phyloP scores from a whole-genome alignment of 1,140 invertebrate species.

The Mylabris phalerata region DNA sequence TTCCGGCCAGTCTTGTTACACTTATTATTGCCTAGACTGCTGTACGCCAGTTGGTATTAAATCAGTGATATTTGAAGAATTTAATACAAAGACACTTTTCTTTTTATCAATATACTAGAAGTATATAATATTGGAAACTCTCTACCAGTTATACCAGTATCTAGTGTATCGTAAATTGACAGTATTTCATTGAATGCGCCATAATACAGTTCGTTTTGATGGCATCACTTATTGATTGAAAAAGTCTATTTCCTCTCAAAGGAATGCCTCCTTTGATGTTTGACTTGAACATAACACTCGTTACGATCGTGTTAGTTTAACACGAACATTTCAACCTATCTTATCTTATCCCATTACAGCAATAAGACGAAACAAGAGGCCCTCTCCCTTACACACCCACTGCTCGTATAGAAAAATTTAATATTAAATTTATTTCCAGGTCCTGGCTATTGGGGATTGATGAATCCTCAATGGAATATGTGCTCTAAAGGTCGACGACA shows the following conservation, averaged over 20 bases:
- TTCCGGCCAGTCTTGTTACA: too few relatives aligned
- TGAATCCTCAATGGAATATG: constrained; percentile 94
- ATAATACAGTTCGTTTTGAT: constrained; percentile 15
- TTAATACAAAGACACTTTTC: too few relatives aligned
- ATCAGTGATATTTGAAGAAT: too few relatives aligned
- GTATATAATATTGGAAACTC: too few relatives aligned
- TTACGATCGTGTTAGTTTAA: constrained; percentile 14
- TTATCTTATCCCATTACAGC: neutral
- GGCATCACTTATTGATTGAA: constrained; percentile 16
- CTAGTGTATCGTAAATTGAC: too few relatives aligned
- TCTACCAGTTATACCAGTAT: too few relatives aligned
- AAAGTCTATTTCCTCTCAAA: constrained; percentile 17
- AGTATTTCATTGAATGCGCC: too few relatives aligned
- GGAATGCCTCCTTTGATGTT: constrained; percentile 13
- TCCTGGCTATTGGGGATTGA: constrained; percentile 92
- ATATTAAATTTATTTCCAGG: constrained; percentile 55
- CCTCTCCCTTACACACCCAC: neutral
- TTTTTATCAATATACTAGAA: too few relatives aligned
- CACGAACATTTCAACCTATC: neutral
- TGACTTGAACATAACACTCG: constrained; percentile 10
- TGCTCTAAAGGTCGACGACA: constrained; percentile 89
- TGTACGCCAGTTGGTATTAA: too few relatives aligned
- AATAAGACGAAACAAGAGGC: neutral
- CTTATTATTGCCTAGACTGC: too few relatives aligned
- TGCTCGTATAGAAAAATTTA: neutral